Evolutionary conservation across 2,888 invertebrate species (phyloP).

Genomic region (Heliconius sara): DNA sequence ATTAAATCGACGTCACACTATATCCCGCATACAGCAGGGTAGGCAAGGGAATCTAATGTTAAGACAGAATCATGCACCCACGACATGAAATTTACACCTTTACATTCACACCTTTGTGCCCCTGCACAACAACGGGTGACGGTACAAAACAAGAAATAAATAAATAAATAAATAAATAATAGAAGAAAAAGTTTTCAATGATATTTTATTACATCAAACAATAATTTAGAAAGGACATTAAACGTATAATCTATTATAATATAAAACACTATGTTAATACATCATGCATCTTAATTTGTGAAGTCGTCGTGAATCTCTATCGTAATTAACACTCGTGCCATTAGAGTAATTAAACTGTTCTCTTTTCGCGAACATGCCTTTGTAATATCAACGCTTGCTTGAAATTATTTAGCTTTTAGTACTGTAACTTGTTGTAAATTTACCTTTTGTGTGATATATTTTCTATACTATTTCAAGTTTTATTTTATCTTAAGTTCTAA

Average conservation of each 20-base stretch:
- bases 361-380: conserved; percentile 60
- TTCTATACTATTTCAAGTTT: not conserved
- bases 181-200: not conserved
- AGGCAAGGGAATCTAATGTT: no score
- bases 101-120: no score
- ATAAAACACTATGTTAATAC: conserved; percentile 44
- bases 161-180: not conserved
- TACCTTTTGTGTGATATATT: conserved; percentile 40
- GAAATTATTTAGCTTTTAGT: conserved; percentile 39
- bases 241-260: conserved; percentile 28
- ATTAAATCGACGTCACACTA: no score
- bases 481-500: not conserved
- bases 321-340: conserved; percentile 90
- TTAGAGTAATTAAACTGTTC: conserved; percentile 91
- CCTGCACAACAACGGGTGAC: not conserved
- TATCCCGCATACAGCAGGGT: no score
- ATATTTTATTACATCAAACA: not conserved
- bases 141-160: not conserved
- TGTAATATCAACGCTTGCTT: conserved; percentile 42
- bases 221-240: conserved; percentile 17
- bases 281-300: conserved; percentile 59
- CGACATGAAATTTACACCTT: no score
- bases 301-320: conserved; percentile 83
- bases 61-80: no score
- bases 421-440: conserved; percentile 53